phyloP scores from a whole-genome alignment of 2,113 vertebrate species.

The Microtus richardsoni region DNA sequence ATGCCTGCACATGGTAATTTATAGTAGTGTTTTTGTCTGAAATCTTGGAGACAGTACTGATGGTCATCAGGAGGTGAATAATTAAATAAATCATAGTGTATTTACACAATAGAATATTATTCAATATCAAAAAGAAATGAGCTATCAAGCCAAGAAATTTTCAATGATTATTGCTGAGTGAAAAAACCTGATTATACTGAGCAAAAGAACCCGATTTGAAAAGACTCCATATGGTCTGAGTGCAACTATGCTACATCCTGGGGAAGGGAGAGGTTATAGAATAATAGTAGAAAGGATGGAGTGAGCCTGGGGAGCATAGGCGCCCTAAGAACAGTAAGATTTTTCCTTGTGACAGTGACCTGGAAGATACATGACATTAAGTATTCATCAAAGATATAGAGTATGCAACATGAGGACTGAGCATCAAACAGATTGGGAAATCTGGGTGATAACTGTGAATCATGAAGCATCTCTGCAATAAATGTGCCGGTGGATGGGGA shows the following conservation, averaged over 20 bases:
- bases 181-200: background rate
- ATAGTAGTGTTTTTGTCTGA: background rate
- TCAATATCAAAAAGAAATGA: background rate
- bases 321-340: background rate
- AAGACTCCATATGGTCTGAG: background rate
- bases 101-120: background rate
- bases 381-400: background rate
- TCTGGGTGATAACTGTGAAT: background rate
- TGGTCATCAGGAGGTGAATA: background rate
- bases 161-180: background rate
- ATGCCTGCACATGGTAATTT: background rate
- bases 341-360: background rate
- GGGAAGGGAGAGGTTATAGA: background rate
- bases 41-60: background rate
- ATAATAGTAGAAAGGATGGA: no score
- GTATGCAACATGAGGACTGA: background rate
- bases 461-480: background rate
- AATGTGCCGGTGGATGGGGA: fast-evolving
- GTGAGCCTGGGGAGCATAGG: background rate
- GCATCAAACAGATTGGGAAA: background rate
- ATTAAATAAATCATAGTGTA: background rate
- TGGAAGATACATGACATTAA: background rate
- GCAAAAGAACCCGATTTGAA: background rate
- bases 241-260: background rate
- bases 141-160: background rate